phyloP scores from a whole-genome alignment of 2,797 vertebrate species.

The Crocodylus rhombifer region DNA sequence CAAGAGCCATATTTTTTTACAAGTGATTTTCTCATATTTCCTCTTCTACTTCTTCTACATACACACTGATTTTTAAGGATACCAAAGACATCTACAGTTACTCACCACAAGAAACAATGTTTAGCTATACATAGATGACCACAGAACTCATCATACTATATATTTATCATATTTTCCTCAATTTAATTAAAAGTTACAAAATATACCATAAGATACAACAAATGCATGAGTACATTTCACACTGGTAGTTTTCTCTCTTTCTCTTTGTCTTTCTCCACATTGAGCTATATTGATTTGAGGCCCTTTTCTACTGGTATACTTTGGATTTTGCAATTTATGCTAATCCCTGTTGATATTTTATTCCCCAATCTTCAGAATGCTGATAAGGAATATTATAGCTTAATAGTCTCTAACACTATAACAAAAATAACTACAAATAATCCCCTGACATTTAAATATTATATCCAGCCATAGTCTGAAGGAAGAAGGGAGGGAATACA shows the following conservation, averaged over 20 bases:
- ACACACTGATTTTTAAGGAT: background rate
- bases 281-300: background rate
- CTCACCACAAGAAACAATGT: background rate
- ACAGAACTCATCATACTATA: background rate
- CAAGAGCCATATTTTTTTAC: background rate
- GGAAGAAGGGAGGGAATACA: no score
- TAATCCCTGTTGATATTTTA: background rate
- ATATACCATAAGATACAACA: background rate
- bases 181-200: background rate
- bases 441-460: background rate
- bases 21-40: background rate
- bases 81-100: background rate
- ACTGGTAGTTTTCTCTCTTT: background rate
- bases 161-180: background rate
- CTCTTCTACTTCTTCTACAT: no score
- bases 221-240: background rate
- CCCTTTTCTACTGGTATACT: background rate
- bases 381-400: background rate
- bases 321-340: background rate
- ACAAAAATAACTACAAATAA: background rate
- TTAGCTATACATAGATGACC: background rate
- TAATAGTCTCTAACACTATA: background rate
- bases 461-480: background rate
- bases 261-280: background rate
- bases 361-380: background rate